These are phyloP conservation scores for Branchinecta sandiegonensis DNA, from an alignment of 2,888 invertebrate species.

Conservation along the genomic window DNA sequence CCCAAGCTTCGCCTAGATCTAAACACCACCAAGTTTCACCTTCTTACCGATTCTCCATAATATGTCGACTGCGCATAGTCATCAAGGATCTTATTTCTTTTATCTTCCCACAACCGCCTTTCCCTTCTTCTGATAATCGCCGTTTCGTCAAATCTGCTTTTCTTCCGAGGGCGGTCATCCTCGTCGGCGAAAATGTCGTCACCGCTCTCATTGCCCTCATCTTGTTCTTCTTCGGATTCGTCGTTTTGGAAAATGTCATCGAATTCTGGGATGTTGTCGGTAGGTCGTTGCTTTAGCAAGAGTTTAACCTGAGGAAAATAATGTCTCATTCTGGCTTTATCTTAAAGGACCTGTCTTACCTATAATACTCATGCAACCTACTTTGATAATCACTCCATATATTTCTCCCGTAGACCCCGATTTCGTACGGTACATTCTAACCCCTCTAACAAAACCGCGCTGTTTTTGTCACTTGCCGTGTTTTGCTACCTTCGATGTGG, in stretches of 20 bases:
- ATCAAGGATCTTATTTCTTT: slow-evolving; percentile 64
- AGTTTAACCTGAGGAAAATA: slow-evolving; percentile 29
- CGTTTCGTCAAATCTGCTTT: slow-evolving; percentile 45
- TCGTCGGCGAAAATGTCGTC: slow-evolving; percentile 32
- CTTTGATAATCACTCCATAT: no score
- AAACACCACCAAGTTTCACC: not conserved
- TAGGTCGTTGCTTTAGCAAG: slow-evolving; percentile 47
- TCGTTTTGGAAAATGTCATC: slow-evolving; percentile 54
- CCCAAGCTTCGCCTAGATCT: no score
- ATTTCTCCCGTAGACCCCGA: no score
- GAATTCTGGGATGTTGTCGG: slow-evolving; percentile 70
- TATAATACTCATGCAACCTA: no score
- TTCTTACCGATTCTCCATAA: slow-evolving; percentile 57
- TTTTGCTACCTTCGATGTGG: no score
- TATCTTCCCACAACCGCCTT: slow-evolving; percentile 64
- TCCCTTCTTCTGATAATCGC: slow-evolving; percentile 49
- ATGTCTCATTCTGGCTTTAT: not conserved
- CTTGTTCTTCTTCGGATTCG: slow-evolving; percentile 33
- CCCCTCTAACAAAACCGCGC: no score
- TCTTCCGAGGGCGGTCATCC: slow-evolving; percentile 41
- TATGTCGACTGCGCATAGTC: slow-evolving; percentile 83
- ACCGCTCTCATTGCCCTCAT: slow-evolving; percentile 34
- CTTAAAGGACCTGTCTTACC: no score
- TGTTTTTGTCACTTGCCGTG: no score
- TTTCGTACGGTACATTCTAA: no score